Evolutionary conservation across 2,113 vertebrate species (phyloP).

Genomic region (Dasyornis broadbenti): DNA sequence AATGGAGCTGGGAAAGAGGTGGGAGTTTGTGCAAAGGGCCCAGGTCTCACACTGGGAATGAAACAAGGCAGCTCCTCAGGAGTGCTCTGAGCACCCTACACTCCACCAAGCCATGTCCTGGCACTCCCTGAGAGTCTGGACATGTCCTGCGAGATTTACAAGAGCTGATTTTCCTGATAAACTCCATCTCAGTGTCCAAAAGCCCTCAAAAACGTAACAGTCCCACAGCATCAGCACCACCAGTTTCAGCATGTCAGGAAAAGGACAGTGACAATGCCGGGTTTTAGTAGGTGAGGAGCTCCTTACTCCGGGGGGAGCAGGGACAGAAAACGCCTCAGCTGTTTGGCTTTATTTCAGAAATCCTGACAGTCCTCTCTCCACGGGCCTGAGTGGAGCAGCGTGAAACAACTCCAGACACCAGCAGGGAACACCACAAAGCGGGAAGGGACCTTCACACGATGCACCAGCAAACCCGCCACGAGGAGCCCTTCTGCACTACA

Average conservation of each 20-base stretch:
- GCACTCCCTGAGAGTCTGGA: background rate
- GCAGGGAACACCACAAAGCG: background rate
- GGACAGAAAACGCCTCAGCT: background rate
- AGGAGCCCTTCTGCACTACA: background rate
- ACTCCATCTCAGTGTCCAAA: background rate
- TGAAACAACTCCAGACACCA: background rate
- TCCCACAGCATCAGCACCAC: background rate
- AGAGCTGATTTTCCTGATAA: background rate
- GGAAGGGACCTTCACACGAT: background rate
- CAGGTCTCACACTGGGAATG: fast-evolving
- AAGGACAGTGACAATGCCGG: background rate
- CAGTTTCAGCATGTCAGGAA: fast-evolving
- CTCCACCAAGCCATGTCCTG: fast-evolving
- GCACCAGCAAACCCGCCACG: fast-evolving
- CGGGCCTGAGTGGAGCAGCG: fast-evolving
- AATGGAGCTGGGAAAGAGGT: background rate
- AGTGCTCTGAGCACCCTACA: background rate
- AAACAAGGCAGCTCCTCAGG: background rate
- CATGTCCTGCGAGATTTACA: background rate
- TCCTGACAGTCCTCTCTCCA: background rate
- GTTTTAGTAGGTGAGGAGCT: background rate
- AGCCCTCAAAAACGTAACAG: fast-evolving
- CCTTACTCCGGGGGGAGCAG: fast-evolving
- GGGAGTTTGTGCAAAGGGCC: background rate
- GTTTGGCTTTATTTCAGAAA: background rate